Base-by-base conservation (phyloP, 2,888 invertebrate species). In the Cheilosia scutellata region DNA sequence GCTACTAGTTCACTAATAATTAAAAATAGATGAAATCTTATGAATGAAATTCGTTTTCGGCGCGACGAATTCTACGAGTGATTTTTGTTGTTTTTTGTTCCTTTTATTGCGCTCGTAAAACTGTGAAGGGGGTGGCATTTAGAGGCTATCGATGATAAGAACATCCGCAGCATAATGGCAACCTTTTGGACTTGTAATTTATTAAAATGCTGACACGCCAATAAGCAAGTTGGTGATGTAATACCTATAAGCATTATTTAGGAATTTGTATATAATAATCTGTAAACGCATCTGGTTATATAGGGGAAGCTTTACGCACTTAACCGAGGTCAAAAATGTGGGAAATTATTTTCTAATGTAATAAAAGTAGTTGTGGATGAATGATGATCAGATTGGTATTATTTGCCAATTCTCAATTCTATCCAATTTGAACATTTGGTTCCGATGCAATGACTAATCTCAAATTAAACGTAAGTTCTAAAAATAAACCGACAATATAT, bases 11-110 rank as follows among this genome's bases (percentile, higher is more conserved):
- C 86, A 86, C 72, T 77, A 57, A 9, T 11, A 37, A 68, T 77
- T 77, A 72, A 77, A 82, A 86, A 62, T 72, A 83, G 57, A 65
- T 66, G 76, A 82, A 72, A 76, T 82, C 66, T 58, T 55, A 86
- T 76, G 82, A 72, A 82, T 86, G 86, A 60, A 47, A 65, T 49
- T 74, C 29, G 47, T 70, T 74, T 75, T 82, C 51, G 63, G 27
- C 58, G 49, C 70, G 33, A 58, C 47, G 40, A 60, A 63, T 71
- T 47, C 58, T 47, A 58, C n/a, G 20, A 33, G 33, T 9, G 9
- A 9, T 2, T 3, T 33, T 42, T 42, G 5, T 4, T 40, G 49
- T 31, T 53, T 72, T 79, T 60, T 31, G 33, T 44, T 60, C 47
- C 40, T 49, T 70, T 63, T 74, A 68, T 62, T 42, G 44, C 51